phyloP scores from a whole-genome alignment of 92 coral and sea anemone species.

The Micromussa lordhowensis region DNA sequence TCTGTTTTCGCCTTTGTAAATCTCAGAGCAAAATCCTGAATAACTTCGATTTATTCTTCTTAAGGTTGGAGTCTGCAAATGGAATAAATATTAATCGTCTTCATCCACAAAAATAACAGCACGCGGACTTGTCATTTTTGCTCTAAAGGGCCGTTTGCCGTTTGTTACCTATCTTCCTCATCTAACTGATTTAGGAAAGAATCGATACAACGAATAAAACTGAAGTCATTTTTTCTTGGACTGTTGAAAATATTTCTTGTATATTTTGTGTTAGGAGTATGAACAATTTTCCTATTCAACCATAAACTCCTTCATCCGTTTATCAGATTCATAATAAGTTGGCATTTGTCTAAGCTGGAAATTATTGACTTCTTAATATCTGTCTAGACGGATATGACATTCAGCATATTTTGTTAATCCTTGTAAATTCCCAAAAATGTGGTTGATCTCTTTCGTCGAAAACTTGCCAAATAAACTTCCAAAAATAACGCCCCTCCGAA shows the following conservation, averaged over 20 bases:
- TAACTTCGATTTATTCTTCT: neutral
- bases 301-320: constrained; percentile 17
- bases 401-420: neutral
- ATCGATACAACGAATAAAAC: neutral
- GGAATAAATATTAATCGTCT: neutral
- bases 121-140: neutral
- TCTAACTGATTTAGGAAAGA: neutral
- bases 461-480: neutral
- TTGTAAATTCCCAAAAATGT: neutral
- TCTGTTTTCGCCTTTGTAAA: neutral
- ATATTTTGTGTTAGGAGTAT: neutral
- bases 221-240: neutral
- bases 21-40: neutral
- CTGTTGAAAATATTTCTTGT: neutral
- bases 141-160: neutral
- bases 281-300: neutral
- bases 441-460: neutral
- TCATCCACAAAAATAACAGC: neutral
- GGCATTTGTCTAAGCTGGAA: neutral
- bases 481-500: neutral
- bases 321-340: neutral
- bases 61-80: neutral
- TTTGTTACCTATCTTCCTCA: neutral
- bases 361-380: neutral
- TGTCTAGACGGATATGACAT: neutral